A percentile compares a stretch with the other conserved stretches of the same genome.
Evolutionary conservation across 92 coral and sea anemone species (phyloP).

Genomic region (Plumapathes pennacea): DNA sequence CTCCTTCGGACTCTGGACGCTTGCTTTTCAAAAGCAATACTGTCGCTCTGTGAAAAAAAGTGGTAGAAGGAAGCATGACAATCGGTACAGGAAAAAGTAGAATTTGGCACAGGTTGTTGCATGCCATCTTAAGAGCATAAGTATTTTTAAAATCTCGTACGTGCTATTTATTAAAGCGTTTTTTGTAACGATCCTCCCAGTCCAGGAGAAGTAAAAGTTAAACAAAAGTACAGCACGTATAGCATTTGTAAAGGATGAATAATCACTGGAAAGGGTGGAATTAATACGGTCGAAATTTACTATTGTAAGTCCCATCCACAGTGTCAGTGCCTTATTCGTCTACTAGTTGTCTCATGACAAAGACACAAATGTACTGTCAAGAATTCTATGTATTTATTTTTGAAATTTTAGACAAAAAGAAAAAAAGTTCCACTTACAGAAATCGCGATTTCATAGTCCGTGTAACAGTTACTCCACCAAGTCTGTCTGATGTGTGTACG

Average conservation of each 20-base stretch:
- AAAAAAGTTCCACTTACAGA: conserved; percentile 21
- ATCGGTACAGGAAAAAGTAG: background rate
- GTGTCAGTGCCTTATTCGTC: too few relatives aligned
- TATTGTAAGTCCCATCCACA: too few relatives aligned
- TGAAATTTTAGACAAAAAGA: background rate
- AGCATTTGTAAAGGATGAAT: too few relatives aligned
- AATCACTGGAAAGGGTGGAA: too few relatives aligned
- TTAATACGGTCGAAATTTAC: too few relatives aligned
- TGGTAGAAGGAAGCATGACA: background rate
- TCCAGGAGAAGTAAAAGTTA: too few relatives aligned
- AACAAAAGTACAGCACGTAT: too few relatives aligned
- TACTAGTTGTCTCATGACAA: too few relatives aligned
- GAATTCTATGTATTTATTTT: background rate
- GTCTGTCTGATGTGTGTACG: conserved; percentile 54
- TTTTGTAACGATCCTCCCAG: too few relatives aligned
- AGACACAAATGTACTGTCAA: too few relatives aligned
- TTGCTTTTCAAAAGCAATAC: conserved; percentile 43
- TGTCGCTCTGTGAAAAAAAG: conserved; percentile 43
- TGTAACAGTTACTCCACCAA: conserved; percentile 46
- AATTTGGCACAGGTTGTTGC: background rate
- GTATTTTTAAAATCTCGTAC: too few relatives aligned
- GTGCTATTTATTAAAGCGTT: too few relatives aligned
- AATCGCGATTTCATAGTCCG: conserved; percentile 61
- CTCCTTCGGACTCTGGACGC: conserved; percentile 57
- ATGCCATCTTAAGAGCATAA: background rate